Evolutionary conservation across 2,797 vertebrate genomes (phyloP).

Genomic region (Phoeniculus purpureus): DNA sequence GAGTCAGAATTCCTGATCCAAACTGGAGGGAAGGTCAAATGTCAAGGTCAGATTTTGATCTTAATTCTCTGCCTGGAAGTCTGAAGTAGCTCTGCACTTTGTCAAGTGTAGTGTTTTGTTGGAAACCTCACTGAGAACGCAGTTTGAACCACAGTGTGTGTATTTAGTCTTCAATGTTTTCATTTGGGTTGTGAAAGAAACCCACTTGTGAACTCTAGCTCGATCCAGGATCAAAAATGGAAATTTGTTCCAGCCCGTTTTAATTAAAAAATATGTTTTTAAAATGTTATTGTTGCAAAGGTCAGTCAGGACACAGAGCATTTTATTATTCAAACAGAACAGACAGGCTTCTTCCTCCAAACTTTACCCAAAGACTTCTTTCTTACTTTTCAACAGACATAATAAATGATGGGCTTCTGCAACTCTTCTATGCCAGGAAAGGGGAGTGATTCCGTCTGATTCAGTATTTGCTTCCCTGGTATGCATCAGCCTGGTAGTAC

Average conservation of each 20-base stretch:
- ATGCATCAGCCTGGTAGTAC: background rate
- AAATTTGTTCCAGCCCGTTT: background rate
- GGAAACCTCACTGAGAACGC: background rate
- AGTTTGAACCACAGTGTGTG: background rate
- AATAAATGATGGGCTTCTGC: background rate
- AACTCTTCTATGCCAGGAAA: background rate
- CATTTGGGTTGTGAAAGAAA: background rate
- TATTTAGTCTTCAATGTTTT: background rate
- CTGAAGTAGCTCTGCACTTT: slow-evolving; percentile 3
- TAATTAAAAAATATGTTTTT: background rate
- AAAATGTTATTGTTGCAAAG: background rate
- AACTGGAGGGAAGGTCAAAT: background rate
- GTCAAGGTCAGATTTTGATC: background rate
- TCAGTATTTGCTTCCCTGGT: background rate
- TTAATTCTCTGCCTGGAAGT: background rate
- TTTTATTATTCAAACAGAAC: background rate
- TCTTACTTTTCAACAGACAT: background rate
- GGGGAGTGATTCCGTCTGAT: background rate
- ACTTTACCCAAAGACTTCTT: background rate
- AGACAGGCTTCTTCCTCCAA: background rate
- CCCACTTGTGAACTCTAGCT: background rate
- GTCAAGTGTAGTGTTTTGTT: background rate
- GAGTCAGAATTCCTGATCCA: background rate
- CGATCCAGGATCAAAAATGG: background rate
- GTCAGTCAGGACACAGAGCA: background rate